Conservation (phyloP, 2,113 vertebrate genomes). For the Callaeas wilsoni region DNA sequence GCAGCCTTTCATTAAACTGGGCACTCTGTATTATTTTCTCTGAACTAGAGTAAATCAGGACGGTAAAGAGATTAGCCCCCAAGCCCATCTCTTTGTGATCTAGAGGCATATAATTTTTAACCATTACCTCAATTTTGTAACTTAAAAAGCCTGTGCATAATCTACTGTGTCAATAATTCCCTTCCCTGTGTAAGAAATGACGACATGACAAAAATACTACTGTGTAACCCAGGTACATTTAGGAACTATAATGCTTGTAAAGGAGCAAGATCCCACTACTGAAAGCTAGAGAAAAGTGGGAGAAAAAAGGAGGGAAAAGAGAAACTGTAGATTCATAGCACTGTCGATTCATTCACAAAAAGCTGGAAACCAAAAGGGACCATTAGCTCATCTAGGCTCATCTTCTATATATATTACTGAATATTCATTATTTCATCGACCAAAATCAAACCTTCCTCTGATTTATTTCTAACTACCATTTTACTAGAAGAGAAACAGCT, state of each 20-base stretch:
- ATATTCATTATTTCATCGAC: slow-evolving; percentile 65
- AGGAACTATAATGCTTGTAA: neutral
- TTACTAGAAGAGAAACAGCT: slow-evolving; percentile 68
- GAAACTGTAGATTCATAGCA: neutral
- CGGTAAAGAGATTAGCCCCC: slow-evolving; percentile 53
- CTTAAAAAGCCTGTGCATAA: slow-evolving; percentile 11
- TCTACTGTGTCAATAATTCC: neutral
- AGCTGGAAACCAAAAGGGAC: slow-evolving; percentile 38
- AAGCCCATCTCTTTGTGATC: slow-evolving; percentile 48
- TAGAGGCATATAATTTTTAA: slow-evolving; percentile 45
- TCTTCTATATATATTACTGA: slow-evolving; percentile 60
- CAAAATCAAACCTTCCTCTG: slow-evolving; percentile 63
- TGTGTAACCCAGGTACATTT: neutral
- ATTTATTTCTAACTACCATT: slow-evolving; percentile 69
- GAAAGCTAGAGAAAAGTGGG: neutral
- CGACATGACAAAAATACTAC: slow-evolving; percentile 30
- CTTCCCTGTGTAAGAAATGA: neutral
- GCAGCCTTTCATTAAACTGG: slow-evolving; percentile 64
- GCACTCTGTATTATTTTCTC: slow-evolving; percentile 55
- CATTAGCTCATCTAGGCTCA: slow-evolving; percentile 56
- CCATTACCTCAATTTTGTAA: slow-evolving; percentile 39
- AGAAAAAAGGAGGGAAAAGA: neutral
- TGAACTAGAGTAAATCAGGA: slow-evolving; percentile 51
- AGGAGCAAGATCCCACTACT: neutral
- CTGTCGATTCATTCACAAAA: slow-evolving; percentile 51